Conservation (phyloP, 2,113 vertebrate species). For the Ursus arctos region DNA sequence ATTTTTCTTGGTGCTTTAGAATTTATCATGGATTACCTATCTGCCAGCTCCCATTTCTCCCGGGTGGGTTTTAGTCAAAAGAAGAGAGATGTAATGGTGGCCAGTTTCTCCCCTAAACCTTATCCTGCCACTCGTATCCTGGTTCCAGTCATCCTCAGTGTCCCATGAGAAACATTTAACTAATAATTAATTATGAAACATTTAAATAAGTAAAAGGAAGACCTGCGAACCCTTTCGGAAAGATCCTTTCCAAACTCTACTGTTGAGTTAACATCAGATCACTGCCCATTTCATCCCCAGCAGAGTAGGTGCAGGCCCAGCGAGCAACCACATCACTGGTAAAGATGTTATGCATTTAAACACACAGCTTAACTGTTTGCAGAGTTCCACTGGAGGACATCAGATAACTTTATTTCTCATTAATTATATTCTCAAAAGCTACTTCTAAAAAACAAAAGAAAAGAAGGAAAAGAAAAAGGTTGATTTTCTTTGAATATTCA, state of each 20-base stretch:
- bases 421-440: slow-evolving; percentile 21
- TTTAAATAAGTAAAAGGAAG: not conserved
- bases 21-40: not conserved
- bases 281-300: not conserved
- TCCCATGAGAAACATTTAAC: not conserved
- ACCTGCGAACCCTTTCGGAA: not conserved
- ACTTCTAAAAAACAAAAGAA: not conserved
- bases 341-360: not conserved
- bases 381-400: not conserved
- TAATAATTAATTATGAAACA: not conserved
- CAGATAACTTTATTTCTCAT: not conserved
- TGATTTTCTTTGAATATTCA: not conserved
- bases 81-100: not conserved
- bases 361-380: not conserved
- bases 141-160: not conserved
- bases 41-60: not conserved
- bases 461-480: not conserved
- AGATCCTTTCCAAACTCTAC: not conserved
- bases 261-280: not conserved
- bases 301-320: not conserved
- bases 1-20: slow-evolving; percentile 26
- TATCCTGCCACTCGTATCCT: not conserved
- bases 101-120: not conserved
- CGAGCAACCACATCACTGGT: not conserved
- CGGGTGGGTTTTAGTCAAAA: not conserved